Conservation (phyloP, 2,797 vertebrate species). For the Lepus oiostolus region DNA sequence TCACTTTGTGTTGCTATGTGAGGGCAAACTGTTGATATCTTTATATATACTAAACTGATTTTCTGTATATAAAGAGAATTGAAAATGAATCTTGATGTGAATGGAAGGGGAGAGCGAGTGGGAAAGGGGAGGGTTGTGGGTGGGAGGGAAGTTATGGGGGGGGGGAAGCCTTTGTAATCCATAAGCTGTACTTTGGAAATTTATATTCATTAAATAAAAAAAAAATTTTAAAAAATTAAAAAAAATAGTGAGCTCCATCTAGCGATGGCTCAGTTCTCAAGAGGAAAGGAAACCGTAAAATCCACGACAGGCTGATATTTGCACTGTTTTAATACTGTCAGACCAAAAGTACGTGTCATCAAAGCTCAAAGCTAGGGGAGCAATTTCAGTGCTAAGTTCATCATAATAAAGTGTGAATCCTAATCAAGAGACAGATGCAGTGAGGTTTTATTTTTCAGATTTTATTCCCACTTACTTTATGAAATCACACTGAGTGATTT, state of each 20-base stretch:
- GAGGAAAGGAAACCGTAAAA: background rate
- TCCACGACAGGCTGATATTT: background rate
- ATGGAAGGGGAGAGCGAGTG: no score
- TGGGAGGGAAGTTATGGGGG: no score
- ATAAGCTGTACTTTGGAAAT: no score
- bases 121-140: no score
- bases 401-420: background rate
- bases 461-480: slow-evolving; percentile 44
- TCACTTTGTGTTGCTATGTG: no score
- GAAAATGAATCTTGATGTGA: no score
- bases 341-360: background rate
- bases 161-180: no score
- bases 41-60: no score
- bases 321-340: background rate
- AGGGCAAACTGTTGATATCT: no score
- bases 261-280: background rate
- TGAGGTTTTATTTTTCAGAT: slow-evolving; percentile 8
- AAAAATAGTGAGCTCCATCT: background rate
- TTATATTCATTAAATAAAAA: no score
- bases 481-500: background rate
- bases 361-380: background rate
- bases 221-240: no score
- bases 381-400: background rate
- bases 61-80: no score
- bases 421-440: background rate